phyloP scores from a whole-genome alignment of 2,888 invertebrate genomes.

The Campoplex capitator region DNA sequence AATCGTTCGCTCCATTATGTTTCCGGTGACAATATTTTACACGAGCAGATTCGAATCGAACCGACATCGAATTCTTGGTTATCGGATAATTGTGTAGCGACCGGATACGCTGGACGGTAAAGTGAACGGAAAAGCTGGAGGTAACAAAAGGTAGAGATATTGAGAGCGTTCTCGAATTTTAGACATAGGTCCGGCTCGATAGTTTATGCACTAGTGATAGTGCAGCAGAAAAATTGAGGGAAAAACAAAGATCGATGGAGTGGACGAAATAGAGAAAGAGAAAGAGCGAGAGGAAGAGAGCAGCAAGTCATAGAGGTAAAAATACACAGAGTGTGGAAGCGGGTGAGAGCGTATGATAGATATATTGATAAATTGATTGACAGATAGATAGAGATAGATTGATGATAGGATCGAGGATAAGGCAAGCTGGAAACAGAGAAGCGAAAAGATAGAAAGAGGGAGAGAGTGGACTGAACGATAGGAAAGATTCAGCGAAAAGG shows the following conservation, averaged over 20 bases:
- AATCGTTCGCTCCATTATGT: neutral
- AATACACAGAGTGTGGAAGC: neutral
- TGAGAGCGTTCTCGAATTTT: constrained; percentile 25
- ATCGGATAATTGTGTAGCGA: constrained; percentile 58
- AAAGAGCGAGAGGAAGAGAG: neutral
- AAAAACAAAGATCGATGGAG: neutral
- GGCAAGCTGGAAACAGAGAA: neutral
- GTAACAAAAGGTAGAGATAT: constrained; percentile 49
- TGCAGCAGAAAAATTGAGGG: constrained; percentile 14
- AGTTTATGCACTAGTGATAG: constrained; percentile 31
- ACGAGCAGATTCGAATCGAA: neutral
- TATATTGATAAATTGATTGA: constrained; percentile 3
- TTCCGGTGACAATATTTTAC: constrained; percentile 24
- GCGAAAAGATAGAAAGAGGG: neutral
- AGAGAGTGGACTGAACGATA: neutral
- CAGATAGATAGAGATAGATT: neutral
- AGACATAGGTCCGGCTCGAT: constrained; percentile 29
- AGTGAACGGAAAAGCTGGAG: constrained; percentile 15
- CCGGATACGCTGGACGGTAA: constrained; percentile 30
- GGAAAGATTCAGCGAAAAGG: neutral
- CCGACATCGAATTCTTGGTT: constrained; percentile 42
- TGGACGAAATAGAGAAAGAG: neutral
- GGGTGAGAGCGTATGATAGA: neutral
- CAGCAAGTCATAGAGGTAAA: neutral
- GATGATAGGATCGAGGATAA: neutral